Evolutionary conservation across 2,113 vertebrate species (phyloP).

Genomic region (Vireo altiloquus): DNA sequence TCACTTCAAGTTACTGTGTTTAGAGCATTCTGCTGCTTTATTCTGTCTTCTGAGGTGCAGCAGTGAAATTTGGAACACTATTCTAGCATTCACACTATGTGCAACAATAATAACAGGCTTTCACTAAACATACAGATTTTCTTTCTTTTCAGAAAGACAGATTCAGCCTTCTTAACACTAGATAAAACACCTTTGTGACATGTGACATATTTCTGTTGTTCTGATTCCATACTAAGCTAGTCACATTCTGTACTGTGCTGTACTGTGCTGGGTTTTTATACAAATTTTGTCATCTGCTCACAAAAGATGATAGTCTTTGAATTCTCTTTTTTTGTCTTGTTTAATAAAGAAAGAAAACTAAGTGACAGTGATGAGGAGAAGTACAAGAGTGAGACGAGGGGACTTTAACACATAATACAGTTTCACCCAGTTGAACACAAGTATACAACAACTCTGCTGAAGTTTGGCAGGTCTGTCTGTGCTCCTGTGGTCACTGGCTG

Average conservation of each 20-base stretch:
- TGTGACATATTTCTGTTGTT: background rate
- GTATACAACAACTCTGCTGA: background rate
- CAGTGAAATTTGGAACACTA: background rate
- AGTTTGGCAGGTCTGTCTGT: background rate
- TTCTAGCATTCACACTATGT: background rate
- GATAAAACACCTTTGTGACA: background rate
- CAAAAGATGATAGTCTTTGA: background rate
- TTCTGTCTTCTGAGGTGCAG: background rate
- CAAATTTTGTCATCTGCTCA: background rate
- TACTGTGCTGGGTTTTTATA: background rate
- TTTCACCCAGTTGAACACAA: background rate
- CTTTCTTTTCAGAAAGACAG: background rate
- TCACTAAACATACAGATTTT: background rate
- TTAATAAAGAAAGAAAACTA: background rate
- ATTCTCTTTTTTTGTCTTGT: background rate
- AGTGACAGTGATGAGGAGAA: background rate
- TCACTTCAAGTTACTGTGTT: background rate
- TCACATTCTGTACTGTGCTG: background rate
- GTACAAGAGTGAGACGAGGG: background rate
- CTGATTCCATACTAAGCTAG: background rate
- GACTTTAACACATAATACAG: accelerated
- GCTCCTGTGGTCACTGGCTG: background rate
- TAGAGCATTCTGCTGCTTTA: background rate
- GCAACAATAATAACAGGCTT: background rate
- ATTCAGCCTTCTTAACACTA: background rate